Evolutionary conservation across 2,797 vertebrate species (phyloP).

Genomic region (Lerista edwardsae): DNA sequence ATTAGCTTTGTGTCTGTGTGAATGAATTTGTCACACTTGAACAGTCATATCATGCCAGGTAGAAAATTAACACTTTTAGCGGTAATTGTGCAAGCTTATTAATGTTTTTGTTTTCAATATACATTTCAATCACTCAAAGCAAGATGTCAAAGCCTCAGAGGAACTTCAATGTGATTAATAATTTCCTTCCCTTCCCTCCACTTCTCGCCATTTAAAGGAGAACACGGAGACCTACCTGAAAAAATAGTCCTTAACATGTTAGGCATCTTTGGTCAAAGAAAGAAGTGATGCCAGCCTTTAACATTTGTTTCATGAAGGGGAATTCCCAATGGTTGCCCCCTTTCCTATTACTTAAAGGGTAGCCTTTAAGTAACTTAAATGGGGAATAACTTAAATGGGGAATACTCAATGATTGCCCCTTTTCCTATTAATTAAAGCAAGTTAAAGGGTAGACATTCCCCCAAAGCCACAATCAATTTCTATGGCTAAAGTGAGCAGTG

Average conservation of each 20-base stretch:
- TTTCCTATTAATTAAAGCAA: no score
- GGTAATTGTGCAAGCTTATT: conserved; percentile 23
- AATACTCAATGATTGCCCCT: no score
- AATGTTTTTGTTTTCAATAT: conserved; percentile 49
- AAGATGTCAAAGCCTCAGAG: conserved; percentile 44
- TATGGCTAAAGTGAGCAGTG: no score
- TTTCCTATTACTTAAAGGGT: no score
- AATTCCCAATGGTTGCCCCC: no score
- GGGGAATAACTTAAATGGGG: no score
- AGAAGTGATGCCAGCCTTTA: background rate
- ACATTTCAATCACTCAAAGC: conserved; percentile 25
- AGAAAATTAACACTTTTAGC: conserved; percentile 32
- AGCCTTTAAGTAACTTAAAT: no score
- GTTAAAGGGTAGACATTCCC: no score
- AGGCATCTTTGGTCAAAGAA: conserved; percentile 63
- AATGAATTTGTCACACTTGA: background rate
- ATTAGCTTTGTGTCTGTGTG: background rate
- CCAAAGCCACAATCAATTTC: no score
- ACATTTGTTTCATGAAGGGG: no score
- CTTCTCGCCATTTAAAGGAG: conserved; percentile 50
- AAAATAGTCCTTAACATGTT: conserved; percentile 51
- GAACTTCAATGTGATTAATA: conserved; percentile 40
- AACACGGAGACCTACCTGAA: conserved; percentile 43
- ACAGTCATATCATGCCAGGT: conserved; percentile 12
- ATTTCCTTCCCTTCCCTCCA: background rate